phyloP scores from a whole-genome alignment of 2,888 invertebrate genomes.

The Phyllotreta striolata region DNA sequence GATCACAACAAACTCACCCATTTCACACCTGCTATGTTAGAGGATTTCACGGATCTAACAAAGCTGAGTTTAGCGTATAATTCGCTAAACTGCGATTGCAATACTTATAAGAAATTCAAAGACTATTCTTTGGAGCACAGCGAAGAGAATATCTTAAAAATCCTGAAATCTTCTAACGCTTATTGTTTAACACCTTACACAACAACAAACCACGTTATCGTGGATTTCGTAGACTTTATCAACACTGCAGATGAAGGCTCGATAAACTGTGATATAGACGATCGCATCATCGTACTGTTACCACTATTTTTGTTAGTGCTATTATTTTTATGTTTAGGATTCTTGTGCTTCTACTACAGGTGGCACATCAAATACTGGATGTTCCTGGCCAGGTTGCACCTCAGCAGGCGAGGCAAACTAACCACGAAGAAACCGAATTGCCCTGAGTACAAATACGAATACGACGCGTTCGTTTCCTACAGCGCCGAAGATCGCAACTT shows the following conservation, averaged over 20 bases:
- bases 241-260: constrained; percentile 36
- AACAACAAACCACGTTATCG: constrained; percentile 29
- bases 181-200: constrained; percentile 14
- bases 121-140: constrained; percentile 1
- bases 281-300: constrained; percentile 36
- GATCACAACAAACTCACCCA: constrained; percentile 66
- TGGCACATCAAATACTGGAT: constrained; percentile 66
- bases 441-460: constrained; percentile 59
- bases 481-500: constrained; percentile 70
- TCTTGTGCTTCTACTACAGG: constrained; percentile 58
- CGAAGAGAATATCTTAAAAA: not conserved
- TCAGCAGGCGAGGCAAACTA: constrained; percentile 59
- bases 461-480: constrained; percentile 70
- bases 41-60: constrained; percentile 64
- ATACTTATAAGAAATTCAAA: constrained; percentile 31
- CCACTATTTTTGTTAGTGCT: constrained; percentile 50
- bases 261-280: constrained; percentile 35
- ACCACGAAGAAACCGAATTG: constrained; percentile 51
- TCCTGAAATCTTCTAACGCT: constrained; percentile 9
- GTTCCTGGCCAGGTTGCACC: constrained; percentile 65
- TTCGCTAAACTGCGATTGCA: constrained; percentile 67
- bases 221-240: constrained; percentile 47
- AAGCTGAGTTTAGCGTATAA: constrained; percentile 64
- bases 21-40: constrained; percentile 66
- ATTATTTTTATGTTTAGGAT: constrained; percentile 61